A percentile compares a stretch with the other conserved stretches of the same genome.
phyloP scores from a whole-genome alignment of 2,888 invertebrate species.

The Heteropelma amictum region DNA sequence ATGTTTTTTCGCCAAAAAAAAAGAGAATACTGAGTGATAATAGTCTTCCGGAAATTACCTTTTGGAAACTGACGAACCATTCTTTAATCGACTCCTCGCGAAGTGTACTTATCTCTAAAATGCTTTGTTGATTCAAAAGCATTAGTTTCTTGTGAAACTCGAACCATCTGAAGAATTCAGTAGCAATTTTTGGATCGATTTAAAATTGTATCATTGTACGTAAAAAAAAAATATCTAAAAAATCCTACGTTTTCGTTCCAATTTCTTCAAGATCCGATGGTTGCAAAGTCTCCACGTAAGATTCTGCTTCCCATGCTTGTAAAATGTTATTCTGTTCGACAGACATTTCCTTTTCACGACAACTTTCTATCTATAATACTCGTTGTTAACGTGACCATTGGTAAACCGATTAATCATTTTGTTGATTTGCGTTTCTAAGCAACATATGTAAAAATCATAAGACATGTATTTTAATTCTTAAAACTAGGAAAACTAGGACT shows the following conservation, averaged over 20 bases:
- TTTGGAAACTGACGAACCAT: conserved; percentile 86
- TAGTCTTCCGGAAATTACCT: too few relatives aligned
- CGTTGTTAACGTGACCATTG: conserved; percentile 63
- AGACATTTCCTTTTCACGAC: conserved; percentile 64
- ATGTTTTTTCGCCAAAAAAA: neutral
- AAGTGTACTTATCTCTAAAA: conserved; percentile 87
- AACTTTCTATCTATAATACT: neutral
- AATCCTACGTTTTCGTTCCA: conserved; percentile 81
- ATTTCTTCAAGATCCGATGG: conserved; percentile 83
- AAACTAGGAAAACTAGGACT: too few relatives aligned
- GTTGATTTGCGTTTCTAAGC: conserved; percentile 33
- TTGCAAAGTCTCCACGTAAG: conserved; percentile 86
- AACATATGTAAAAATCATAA: neutral
- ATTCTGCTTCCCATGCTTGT: conserved; percentile 85
- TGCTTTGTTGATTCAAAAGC: conserved; percentile 92
- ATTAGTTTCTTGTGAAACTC: conserved; percentile 90
- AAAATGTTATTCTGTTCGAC: conserved; percentile 77
- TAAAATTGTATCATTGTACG: neutral
- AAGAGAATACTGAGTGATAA: too few relatives aligned
- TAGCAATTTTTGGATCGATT: neutral
- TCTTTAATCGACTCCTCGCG: conserved; percentile 93
- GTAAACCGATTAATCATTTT: conserved; percentile 65
- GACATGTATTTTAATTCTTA: too few relatives aligned
- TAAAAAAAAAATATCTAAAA: neutral
- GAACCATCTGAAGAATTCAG: conserved; percentile 82